These are phyloP conservation scores for Emydocephalus ijimae DNA, from an alignment of 2,113 vertebrate species.

Conservation along the genomic window DNA sequence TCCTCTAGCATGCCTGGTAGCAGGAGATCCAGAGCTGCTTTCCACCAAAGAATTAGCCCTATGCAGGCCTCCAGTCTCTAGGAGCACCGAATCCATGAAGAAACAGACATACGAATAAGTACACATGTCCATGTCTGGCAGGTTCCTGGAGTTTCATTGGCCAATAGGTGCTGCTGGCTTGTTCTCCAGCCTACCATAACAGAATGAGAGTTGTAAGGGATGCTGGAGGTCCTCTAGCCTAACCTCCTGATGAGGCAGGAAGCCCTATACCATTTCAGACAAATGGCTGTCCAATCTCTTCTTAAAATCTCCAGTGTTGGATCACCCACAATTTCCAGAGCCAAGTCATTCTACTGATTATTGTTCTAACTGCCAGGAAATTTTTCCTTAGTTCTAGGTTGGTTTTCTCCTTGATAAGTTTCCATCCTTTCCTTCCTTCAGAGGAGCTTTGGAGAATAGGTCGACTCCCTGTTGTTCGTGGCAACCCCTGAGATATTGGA, in stretches of 20 bases:
- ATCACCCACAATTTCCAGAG: too few species aligned
- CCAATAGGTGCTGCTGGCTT: background rate
- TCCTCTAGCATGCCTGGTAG: background rate
- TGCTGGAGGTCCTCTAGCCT: background rate
- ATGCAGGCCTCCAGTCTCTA: background rate
- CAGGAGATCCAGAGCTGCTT: background rate
- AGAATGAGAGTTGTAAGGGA: background rate
- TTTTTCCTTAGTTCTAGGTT: too few species aligned
- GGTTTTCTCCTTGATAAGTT: too few species aligned
- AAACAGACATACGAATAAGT: background rate
- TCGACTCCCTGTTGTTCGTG: background rate
- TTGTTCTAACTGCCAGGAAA: too few species aligned
- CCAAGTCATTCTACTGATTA: too few species aligned
- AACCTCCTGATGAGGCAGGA: background rate
- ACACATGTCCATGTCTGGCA: background rate
- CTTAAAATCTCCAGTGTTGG: too few species aligned
- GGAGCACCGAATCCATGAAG: background rate
- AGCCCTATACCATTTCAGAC: background rate
- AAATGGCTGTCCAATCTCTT: too few species aligned
- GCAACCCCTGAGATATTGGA: background rate
- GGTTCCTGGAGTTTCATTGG: background rate
- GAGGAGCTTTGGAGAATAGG: background rate
- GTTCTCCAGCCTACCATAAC: background rate
- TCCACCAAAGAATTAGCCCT: background rate
- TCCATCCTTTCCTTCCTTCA: background rate